Percentiles rank a stretch among this genome's conserved stretches.
Evolutionary conservation across 2,888 invertebrate species (phyloP).

Genomic region (Hemaris fuciformis): DNA sequence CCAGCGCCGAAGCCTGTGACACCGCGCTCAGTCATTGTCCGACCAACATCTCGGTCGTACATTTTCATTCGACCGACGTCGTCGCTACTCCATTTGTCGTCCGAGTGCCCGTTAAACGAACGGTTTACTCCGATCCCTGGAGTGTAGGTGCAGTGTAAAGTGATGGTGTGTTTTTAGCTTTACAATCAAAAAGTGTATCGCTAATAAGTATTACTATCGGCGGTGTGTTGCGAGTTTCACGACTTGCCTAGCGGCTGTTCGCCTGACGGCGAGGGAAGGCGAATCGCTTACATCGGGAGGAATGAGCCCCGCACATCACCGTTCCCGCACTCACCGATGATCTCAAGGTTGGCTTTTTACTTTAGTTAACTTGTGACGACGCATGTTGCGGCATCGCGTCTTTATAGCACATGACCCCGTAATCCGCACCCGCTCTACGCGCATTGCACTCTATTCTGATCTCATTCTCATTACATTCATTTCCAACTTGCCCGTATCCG

Average conservation of each 20-base stretch:
- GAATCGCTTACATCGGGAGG: conserved; percentile 74
- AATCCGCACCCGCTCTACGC: conserved; percentile 39
- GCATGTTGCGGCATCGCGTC: conserved; percentile 56
- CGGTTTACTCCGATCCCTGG: conserved; percentile 65
- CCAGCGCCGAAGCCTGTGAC: conserved; percentile 63
- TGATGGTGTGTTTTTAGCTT: conserved; percentile 79
- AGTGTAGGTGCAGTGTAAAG: conserved; percentile 74
- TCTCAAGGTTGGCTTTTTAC: conserved; percentile 70
- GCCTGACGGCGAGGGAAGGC: conserved; percentile 76
- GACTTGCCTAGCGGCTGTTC: conserved; percentile 75
- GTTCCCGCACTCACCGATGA: conserved; percentile 78
- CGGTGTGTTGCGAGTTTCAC: conserved; percentile 65
- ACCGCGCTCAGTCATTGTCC: conserved; percentile 74
- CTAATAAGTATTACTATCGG: conserved; percentile 70
- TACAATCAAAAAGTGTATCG: conserved; percentile 75
- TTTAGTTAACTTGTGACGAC: conserved; percentile 14
- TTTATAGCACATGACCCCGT: conserved; percentile 54
- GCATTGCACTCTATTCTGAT: conserved; percentile 59
- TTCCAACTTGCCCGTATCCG: background rate
- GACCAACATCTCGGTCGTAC: conserved; percentile 73
- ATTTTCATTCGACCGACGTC: conserved; percentile 54
- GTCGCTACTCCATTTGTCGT: conserved; percentile 70
- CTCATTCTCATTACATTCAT: conserved; percentile 38
- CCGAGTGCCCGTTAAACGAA: conserved; percentile 70
- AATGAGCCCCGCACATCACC: conserved; percentile 79